These are phyloP conservation scores for Syrphus vitripennis DNA, from an alignment of 2,888 invertebrate species.

Conservation along the genomic window DNA sequence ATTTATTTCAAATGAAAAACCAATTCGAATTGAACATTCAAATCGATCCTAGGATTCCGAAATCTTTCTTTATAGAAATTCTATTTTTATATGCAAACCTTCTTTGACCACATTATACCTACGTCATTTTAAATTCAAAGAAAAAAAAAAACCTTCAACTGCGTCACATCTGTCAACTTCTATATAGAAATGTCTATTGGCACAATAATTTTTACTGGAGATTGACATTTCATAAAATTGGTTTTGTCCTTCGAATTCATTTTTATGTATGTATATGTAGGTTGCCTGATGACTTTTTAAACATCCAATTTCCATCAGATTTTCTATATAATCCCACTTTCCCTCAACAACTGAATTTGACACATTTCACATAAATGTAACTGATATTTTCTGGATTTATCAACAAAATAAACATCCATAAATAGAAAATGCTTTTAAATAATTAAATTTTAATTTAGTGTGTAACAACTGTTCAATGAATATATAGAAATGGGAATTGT, in stretches of 20 bases:
- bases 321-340: not conserved
- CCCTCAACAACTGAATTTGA: not conserved
- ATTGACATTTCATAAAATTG: not conserved
- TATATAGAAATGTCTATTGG: not conserved
- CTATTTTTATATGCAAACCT: not conserved
- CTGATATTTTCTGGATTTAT: not conserved
- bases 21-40: not conserved
- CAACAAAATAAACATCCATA: not conserved
- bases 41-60: not conserved
- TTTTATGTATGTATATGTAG: not conserved
- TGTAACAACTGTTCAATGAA: not conserved
- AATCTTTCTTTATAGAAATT: no score
- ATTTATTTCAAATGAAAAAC: not conserved
- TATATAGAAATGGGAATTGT: not conserved
- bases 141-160: not conserved
- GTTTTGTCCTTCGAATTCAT: not conserved
- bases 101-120: not conserved
- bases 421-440: not conserved
- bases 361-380: not conserved
- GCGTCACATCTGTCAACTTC: not conserved
- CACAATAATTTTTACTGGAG: not conserved
- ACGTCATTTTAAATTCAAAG: not conserved
- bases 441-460: not conserved
- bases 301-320: not conserved
- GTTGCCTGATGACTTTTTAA: not conserved